Conservation (phyloP, 2,113 vertebrate genomes). For the Tragelaphus scriptus region DNA sequence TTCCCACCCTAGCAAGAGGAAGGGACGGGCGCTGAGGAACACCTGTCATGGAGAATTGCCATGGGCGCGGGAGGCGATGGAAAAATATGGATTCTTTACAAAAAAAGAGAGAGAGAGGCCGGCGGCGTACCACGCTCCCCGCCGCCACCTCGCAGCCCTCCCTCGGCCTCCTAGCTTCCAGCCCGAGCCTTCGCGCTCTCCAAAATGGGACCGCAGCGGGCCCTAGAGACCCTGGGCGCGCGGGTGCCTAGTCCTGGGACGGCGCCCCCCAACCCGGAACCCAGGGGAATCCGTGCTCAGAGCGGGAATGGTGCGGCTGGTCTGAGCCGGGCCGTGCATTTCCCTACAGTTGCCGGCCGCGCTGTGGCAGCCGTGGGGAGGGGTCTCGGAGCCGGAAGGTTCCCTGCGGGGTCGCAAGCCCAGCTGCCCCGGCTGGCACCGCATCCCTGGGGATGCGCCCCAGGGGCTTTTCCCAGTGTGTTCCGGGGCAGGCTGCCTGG, state of each 20-base stretch:
- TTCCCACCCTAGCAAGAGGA: not conserved
- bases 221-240: not conserved
- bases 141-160: not conserved
- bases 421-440: not conserved
- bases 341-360: not conserved
- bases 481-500: fast-evolving
- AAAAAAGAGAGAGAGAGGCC: not conserved
- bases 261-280: not conserved
- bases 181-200: not conserved
- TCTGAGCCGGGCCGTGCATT: fast-evolving
- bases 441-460: not conserved
- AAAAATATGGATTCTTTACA: conserved; percentile 60
- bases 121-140: conserved; percentile 42
- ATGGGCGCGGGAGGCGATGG: conserved; percentile 52
- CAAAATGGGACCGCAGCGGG: not conserved
- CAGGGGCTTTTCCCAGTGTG: fast-evolving
- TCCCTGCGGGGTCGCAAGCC: not conserved
- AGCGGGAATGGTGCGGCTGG: not conserved
- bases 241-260: not conserved
- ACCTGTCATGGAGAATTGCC: conserved; percentile 64
- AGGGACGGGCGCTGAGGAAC: not conserved
- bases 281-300: not conserved
- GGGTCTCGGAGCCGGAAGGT: not conserved
- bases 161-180: not conserved
- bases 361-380: not conserved